Percentiles rank a stretch among this genome's conserved stretches.
phyloP scores from a whole-genome alignment of 2,888 invertebrate species.

The Automeris io region DNA sequence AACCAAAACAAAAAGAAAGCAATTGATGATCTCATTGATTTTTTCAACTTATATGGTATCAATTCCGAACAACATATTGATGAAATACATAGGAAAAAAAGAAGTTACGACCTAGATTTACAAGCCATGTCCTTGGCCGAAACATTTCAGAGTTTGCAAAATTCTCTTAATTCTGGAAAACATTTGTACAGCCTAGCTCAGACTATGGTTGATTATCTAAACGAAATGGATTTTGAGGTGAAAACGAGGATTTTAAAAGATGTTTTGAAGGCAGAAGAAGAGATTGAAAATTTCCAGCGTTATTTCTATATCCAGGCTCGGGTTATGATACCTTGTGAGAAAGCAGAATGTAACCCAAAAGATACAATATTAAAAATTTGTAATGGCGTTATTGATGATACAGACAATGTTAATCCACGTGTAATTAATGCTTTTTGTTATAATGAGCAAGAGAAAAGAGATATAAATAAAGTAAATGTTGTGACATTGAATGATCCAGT shows the following conservation, averaged over 20 bases:
- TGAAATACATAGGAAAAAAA: conserved; percentile 31
- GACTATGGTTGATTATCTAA: conserved; percentile 47
- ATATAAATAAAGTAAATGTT: conserved; percentile 21
- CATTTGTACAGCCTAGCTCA: conserved; percentile 41
- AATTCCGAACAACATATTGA: conserved; percentile 21
- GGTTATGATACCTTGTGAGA: conserved; percentile 43
- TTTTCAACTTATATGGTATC: conserved; percentile 52
- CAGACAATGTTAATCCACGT: conserved; percentile 51
- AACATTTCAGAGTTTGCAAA: conserved; percentile 41
- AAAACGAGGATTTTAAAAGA: conserved; percentile 42
- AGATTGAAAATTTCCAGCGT: conserved; percentile 38
- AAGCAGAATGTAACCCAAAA: conserved; percentile 36
- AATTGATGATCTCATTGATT: conserved; percentile 59
- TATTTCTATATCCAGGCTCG: conserved; percentile 49
- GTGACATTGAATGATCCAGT: conserved; percentile 42
- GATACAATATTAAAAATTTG: conserved; percentile 65
- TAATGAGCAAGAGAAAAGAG: conserved; percentile 33
- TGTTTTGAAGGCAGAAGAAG: conserved; percentile 49
- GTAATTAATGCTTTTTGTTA: conserved; percentile 71
- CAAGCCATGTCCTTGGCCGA: conserved; percentile 36
- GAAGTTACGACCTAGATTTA: conserved; percentile 48
- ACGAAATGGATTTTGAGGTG: conserved; percentile 43
- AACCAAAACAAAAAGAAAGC: conserved; percentile 55
- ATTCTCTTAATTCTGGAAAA: conserved; percentile 41
- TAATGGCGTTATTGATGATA: conserved; percentile 66